Evolutionary conservation across 2,888 invertebrate species (phyloP).

Genomic region (Meta bourneti): DNA sequence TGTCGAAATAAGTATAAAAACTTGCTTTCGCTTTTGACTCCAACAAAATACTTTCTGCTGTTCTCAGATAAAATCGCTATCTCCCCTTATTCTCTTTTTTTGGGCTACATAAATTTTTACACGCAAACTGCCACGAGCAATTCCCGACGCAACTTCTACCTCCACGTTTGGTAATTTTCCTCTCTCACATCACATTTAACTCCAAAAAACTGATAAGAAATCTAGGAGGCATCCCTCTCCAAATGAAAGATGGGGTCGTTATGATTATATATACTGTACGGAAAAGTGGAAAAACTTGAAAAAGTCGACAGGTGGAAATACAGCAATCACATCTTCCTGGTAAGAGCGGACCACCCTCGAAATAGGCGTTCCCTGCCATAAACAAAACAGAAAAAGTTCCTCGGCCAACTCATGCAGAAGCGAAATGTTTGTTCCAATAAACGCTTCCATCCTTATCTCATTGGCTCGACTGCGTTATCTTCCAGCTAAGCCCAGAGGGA

Average conservation of each 20-base stretch:
- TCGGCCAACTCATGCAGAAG: slow-evolving; percentile 19
- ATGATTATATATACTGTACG: not conserved
- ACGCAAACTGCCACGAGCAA: not conserved
- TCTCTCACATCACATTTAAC: not conserved
- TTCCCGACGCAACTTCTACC: not conserved
- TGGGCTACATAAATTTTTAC: too few relatives aligned
- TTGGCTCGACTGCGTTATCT: slow-evolving; percentile 70
- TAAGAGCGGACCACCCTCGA: not conserved
- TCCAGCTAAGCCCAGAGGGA: slow-evolving; percentile 69
- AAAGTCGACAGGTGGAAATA: not conserved
- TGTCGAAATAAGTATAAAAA: too few relatives aligned
- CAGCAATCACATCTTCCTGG: not conserved
- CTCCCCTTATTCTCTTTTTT: too few relatives aligned
- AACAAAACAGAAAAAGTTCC: not conserved
- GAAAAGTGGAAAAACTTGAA: not conserved
- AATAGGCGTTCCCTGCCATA: not conserved
- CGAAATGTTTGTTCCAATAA: slow-evolving; percentile 69
- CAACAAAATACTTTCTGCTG: too few relatives aligned
- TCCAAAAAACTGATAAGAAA: not conserved
- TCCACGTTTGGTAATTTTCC: not conserved
- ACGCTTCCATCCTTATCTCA: slow-evolving; percentile 52
- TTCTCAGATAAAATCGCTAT: too few relatives aligned
- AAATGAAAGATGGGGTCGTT: not conserved
- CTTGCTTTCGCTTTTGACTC: too few relatives aligned
- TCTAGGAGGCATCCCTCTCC: not conserved